These are phyloP conservation scores for Pelecanoides urinatrix DNA, from an alignment of 2,113 vertebrate species.

Conservation along the genomic window DNA sequence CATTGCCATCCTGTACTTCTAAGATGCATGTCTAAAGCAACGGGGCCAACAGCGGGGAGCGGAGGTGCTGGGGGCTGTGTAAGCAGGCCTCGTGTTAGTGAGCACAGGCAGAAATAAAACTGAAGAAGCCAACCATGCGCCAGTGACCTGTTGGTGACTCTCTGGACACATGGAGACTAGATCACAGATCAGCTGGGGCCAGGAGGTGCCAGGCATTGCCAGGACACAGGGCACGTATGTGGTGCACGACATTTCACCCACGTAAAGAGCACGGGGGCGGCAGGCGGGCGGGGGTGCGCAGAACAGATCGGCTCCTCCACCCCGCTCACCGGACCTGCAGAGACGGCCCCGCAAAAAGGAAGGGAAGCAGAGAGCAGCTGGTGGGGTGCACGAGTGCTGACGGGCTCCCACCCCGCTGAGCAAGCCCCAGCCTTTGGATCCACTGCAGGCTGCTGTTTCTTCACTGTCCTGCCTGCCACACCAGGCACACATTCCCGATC, in stretches of 20 bases:
- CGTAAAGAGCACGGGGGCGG: no score
- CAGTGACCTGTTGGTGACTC: neutral
- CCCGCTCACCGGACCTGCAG: neutral
- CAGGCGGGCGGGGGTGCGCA: neutral
- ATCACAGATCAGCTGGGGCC: neutral
- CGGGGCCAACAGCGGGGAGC: neutral
- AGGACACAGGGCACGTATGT: neutral
- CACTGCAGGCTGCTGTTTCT: neutral
- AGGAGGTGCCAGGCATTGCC: neutral
- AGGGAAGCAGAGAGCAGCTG: neutral
- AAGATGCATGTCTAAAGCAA: rapidly evolving
- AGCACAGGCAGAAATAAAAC: neutral
- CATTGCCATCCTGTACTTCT: neutral
- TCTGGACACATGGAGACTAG: neutral
- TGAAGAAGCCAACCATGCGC: rapidly evolving
- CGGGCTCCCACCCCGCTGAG: neutral
- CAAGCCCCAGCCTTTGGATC: neutral
- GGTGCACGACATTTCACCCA: no score
- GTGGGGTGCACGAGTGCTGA: rapidly evolving
- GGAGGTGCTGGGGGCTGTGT: neutral
- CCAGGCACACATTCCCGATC: neutral
- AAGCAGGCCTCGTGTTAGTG: rapidly evolving
- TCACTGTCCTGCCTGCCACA: rapidly evolving
- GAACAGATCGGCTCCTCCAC: neutral
- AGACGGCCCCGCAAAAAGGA: neutral